Evolutionary conservation across 2,888 invertebrate genomes (phyloP).

Genomic region (Oithona nana): DNA sequence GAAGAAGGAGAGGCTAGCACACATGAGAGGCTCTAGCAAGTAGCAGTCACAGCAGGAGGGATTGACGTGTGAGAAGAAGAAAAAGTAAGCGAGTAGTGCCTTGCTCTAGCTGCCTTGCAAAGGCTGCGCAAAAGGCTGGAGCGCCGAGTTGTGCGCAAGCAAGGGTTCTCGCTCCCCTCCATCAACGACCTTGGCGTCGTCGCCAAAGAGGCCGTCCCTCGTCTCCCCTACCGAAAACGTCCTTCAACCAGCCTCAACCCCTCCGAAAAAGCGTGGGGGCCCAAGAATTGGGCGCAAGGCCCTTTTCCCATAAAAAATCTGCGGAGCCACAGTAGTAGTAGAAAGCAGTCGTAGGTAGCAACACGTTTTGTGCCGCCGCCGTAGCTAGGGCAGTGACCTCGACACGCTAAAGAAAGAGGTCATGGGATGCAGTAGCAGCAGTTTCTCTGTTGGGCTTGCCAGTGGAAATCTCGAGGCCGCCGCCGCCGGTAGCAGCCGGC

Average conservation of each 20-base stretch:
- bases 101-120: too few species aligned
- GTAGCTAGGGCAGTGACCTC: not conserved
- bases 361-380: too few species aligned
- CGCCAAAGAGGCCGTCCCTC: not conserved
- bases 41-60: too few species aligned
- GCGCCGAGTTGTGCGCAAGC: not conserved
- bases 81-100: too few species aligned
- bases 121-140: not conserved
- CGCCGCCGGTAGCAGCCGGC: too few species aligned
- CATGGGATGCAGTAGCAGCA: not conserved
- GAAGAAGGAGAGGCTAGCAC: too few species aligned
- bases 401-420: not conserved
- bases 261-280: not conserved
- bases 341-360: too few species aligned
- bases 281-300: not conserved
- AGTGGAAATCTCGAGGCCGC: too few species aligned
- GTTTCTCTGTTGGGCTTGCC: not conserved
- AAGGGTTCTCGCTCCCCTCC: not conserved
- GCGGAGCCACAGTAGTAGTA: too few species aligned
- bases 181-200: not conserved
- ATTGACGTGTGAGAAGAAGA: too few species aligned
- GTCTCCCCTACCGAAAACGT: not conserved
- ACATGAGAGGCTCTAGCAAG: too few species aligned
- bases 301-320: not conserved
- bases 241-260: not conserved